Percentiles rank a stretch among this genome's conserved stretches.
These are phyloP conservation scores for Struthio camelus DNA, from an alignment of 2,113 vertebrate species.

Conservation along the genomic window DNA sequence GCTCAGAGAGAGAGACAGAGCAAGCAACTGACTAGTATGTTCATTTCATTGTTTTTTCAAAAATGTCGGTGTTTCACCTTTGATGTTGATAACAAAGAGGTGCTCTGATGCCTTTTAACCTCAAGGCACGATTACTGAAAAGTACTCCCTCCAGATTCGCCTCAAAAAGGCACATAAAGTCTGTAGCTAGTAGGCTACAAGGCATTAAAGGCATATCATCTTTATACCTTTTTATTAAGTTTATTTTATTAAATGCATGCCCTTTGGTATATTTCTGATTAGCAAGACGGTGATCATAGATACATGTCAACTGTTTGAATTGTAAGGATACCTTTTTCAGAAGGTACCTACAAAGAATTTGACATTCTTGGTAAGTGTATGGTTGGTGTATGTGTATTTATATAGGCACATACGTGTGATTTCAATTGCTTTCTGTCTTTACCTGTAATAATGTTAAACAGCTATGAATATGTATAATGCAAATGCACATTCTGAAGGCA, in stretches of 20 bases:
- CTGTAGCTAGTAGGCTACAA: not conserved
- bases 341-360: not conserved
- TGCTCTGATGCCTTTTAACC: not conserved
- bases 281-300: not conserved
- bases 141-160: not conserved
- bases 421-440: not conserved
- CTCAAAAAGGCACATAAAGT: not conserved
- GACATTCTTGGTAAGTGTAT: not conserved
- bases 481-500: not conserved
- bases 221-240: not conserved
- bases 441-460: not conserved
- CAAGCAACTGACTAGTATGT: not conserved
- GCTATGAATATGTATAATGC: not conserved
- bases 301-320: not conserved
- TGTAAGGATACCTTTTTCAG: not conserved
- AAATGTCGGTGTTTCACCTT: not conserved
- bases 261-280: not conserved
- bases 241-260: not conserved
- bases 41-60: not conserved
- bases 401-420: not conserved
- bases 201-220: too few species aligned
- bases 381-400: not conserved
- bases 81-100: not conserved
- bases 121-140: not conserved
- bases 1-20: not conserved